A percentile compares a stretch with the other conserved stretches of the same genome.
phyloP scores from a whole-genome alignment of 2,888 invertebrate genomes.

The Melanostoma mellinum region DNA sequence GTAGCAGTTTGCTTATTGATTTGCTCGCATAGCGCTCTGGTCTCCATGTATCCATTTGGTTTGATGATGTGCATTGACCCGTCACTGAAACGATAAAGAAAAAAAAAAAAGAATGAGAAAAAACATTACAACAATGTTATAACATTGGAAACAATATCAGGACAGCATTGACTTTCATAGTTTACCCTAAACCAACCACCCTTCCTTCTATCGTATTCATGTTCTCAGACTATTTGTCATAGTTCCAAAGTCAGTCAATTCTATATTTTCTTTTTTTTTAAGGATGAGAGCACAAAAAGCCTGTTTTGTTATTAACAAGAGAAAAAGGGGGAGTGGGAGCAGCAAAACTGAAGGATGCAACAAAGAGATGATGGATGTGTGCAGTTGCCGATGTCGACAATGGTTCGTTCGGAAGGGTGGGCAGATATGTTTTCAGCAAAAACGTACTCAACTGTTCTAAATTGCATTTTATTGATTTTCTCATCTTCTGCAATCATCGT shows the following conservation, averaged over 20 bases:
- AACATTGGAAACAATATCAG: conserved; percentile 61
- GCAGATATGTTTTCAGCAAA: conserved; percentile 22
- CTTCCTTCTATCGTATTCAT: conserved; percentile 33
- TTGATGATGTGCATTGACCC: conserved; percentile 82
- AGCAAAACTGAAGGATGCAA: conserved; percentile 14
- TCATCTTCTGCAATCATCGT: conserved; percentile 24
- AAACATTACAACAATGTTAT: conserved; percentile 52
- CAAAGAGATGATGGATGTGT: conserved; percentile 44
- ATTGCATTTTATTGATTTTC: conserved; percentile 71
- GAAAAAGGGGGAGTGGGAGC: background rate
- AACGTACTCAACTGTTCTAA: conserved; percentile 63
- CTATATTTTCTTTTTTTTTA: conserved; percentile 5
- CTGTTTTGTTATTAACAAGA: conserved; percentile 37
- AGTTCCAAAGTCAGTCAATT: conserved; percentile 18
- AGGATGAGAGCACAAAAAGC: conserved; percentile 40
- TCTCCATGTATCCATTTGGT: conserved; percentile 82
- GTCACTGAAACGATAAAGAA: conserved; percentile 78
- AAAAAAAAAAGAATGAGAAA: conserved; percentile 50
- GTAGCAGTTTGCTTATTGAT: conserved; percentile 83
- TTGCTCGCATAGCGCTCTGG: conserved; percentile 82
- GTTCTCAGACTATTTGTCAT: conserved; percentile 64
- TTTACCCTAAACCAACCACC: conserved; percentile 8
- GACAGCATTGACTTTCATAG: conserved; percentile 51
- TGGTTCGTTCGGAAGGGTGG: background rate
- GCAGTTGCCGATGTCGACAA: conserved; percentile 33